Evolutionary conservation across 2,113 vertebrate species (phyloP).

Genomic region (Dipodomys ordii): DNA sequence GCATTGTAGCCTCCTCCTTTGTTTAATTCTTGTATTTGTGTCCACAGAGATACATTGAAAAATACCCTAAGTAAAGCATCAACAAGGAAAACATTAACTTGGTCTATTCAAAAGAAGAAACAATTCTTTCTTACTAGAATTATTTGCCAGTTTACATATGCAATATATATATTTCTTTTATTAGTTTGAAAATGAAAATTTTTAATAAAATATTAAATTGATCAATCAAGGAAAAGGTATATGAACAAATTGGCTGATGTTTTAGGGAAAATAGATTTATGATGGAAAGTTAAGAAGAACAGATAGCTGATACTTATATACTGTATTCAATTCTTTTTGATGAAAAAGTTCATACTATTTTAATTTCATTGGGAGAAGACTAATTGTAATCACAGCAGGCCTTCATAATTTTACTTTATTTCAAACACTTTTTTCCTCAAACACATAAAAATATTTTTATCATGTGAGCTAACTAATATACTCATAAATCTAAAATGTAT

Average conservation of each 20-base stretch:
- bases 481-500: neutral
- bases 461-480: neutral
- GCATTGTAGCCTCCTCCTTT: no score
- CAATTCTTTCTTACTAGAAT: neutral
- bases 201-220: neutral
- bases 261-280: neutral
- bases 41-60: neutral
- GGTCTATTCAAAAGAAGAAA: neutral
- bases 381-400: neutral
- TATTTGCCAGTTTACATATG: neutral
- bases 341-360: neutral
- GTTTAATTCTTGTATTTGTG: no score
- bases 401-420: neutral
- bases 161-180: neutral
- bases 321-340: neutral
- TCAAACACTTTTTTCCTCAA: neutral
- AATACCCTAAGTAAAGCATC: neutral
- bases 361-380: neutral
- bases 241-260: neutral
- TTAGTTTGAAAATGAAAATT: neutral
- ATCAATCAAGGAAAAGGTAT: neutral
- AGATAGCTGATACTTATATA: neutral
- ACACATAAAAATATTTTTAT: conserved; percentile 1
- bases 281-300: neutral
- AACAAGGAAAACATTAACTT: neutral